Conservation (phyloP, 1,140 invertebrate species). For the Coptotermes formosanus region DNA sequence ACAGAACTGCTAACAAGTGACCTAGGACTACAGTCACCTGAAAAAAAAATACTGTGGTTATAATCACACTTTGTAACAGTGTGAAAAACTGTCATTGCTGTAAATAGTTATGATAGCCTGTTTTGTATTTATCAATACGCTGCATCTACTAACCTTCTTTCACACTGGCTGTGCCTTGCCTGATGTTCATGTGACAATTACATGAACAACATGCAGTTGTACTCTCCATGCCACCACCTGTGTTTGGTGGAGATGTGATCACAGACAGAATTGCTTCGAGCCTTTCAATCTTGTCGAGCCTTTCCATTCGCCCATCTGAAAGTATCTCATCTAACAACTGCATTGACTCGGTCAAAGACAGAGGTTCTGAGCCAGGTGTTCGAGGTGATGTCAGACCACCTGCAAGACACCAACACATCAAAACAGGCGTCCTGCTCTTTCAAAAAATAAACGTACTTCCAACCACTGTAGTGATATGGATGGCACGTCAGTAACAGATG, state of each 20-base stretch:
- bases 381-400: slow-evolving; percentile 63
- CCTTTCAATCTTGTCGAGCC: slow-evolving; percentile 82
- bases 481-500: too few species aligned
- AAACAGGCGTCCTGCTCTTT: background rate
- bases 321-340: slow-evolving; percentile 84
- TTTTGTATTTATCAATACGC: too few species aligned
- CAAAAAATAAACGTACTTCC: background rate
- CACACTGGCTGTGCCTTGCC: background rate
- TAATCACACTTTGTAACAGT: too few species aligned
- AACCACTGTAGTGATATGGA: background rate
- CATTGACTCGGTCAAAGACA: slow-evolving; percentile 88
- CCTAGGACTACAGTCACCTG: background rate
- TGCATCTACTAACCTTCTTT: background rate
- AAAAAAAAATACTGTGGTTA: background rate
- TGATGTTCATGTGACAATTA: background rate
- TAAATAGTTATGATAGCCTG: too few species aligned
- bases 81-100: too few species aligned
- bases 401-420: background rate
- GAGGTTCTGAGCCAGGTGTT: slow-evolving; percentile 65
- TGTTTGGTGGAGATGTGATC: background rate
- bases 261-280: slow-evolving; percentile 78
- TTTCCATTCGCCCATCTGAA: slow-evolving; percentile 78
- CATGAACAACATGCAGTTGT: background rate
- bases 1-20: background rate
- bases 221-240: background rate